These are phyloP conservation scores for Epizoanthus rinbou DNA, from an alignment of 92 coral and sea anemone genomes.

Conservation along the genomic window DNA sequence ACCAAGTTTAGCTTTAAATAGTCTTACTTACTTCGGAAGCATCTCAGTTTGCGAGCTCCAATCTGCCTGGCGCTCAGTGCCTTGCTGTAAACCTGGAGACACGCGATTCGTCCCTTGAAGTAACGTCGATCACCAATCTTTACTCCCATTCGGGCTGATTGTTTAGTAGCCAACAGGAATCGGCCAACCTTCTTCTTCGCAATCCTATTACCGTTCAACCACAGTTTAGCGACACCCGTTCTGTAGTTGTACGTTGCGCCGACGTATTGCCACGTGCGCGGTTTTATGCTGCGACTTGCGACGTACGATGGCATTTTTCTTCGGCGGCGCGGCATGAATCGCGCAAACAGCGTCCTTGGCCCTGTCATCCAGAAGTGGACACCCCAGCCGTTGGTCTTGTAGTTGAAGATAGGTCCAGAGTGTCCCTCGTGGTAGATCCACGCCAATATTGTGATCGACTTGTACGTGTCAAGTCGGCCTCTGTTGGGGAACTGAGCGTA, in stretches of 20 bases:
- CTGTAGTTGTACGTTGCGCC: constrained; percentile 20
- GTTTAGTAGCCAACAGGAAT: constrained; percentile 55
- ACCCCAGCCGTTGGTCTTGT: constrained; percentile 19
- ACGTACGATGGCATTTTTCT: not conserved
- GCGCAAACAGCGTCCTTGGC: not conserved
- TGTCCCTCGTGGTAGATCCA: constrained; percentile 18
- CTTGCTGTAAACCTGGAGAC: constrained; percentile 47
- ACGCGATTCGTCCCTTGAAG: constrained; percentile 57
- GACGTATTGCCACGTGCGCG: constrained; percentile 34
- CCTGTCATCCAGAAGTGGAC: not conserved
- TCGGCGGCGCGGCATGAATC: constrained; percentile 19
- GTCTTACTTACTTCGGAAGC: constrained; percentile 31
- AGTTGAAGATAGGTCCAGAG: constrained; percentile 24
- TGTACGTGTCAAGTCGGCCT: constrained; percentile 3
- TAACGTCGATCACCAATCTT: constrained; percentile 51
- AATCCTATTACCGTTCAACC: constrained; percentile 6
- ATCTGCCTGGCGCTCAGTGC: constrained; percentile 49
- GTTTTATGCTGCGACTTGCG: not conserved
- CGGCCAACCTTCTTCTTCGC: constrained; percentile 22
- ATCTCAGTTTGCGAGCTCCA: constrained; percentile 8
- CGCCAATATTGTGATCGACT: constrained; percentile 23
- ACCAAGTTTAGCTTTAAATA: not conserved
- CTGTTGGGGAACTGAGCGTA: constrained; percentile 23
- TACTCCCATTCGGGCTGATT: constrained; percentile 45
- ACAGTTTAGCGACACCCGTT: constrained; percentile 10